Base-by-base conservation (phyloP, 1,140 invertebrate species). In the Drosophila rhopaloa region DNA sequence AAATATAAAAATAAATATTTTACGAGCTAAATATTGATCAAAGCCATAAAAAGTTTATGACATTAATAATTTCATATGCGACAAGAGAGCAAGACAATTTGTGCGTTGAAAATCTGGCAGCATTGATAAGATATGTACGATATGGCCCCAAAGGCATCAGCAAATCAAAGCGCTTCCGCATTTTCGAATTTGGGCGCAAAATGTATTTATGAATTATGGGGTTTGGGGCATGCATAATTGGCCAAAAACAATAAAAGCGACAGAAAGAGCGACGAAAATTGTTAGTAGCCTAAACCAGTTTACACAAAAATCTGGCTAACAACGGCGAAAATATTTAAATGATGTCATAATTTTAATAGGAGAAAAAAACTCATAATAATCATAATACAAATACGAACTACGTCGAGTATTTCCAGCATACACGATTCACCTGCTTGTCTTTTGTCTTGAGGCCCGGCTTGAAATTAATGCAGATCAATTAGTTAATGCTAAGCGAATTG, bases 381-480 rank as follows among this genome's bases (percentile, higher is more conserved):
- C 74, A 82, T 82, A 82, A 82, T 82, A 82, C 60, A 84, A 50
- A 83, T 54, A 76, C 61, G 27, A 60, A 62, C 57, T 66, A 51
- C 77, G 71, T 81, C 43, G 57, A 75, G 76, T 72, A 32, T 47
- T 40, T 47, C 75, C 38, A 53, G 59, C 65, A 51, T 51, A 51
- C 62, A 62, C 66, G 76, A 75, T 50, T 80, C 81, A 88, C 79
- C 79, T 66, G 74, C 58, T 61, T n/a, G 46, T 57, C 61, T 68
- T 70, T 71, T 76, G 67, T 77, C 48, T 43, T 60, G 37, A 35
- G 51, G 32, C 58, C 55, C 61, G 19, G 61, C 65, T 62, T 51
- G 60, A 90, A 89, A 89, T 89, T 89, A 89, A 89, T 89, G 84
- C 84, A 89, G 84, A 89, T 89, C 84, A 89, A 89, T 89, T 89